Evolutionary conservation across 1,140 invertebrate genomes (phyloP), one percentile per base, ranked within the genome.

Genomic region (Nasonia giraulti): DNA sequence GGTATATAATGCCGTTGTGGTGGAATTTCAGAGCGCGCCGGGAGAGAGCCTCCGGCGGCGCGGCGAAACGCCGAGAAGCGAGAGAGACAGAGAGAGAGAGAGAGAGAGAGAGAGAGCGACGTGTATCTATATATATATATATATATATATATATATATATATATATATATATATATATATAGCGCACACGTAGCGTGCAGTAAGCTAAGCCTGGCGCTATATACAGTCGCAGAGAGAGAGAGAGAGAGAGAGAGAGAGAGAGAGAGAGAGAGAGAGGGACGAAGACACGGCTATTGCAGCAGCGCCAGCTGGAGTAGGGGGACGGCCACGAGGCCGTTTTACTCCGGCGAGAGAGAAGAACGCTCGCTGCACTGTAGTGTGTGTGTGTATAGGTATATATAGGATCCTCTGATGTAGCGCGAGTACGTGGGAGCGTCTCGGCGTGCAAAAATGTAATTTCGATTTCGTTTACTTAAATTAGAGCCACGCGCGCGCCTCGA

Each of bases 281-380:
- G 20, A 33, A 37, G 17, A 37, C 31, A 20, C 17, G 47, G 31
- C 55, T 17, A 62, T n/a, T 62, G 55, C 55, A 20, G 55, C 55
- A 62, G 20, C 17, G 17, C 20, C 55, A 62, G 17, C 2, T 79
- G 55, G 14, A 27, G 62, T 7, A 40, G 82, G 68, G 66, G 40
- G 76, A 73, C 10, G 27, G 1, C 79, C 76, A 82, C 85, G 80
- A 78, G 84, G 79, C 68, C 75, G 84, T 50, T 74, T 76, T 44
- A 50, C 17, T 20, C 55, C 17, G 55, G 7, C 5, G 55, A n/a
- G 55, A 50, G 12, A 14, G 12, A 50, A 14, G 47, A 11, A 11
- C 47, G 47, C 47, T 14, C 14, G 47, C 12, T 50, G 40, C 47
- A 14, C 47, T 14, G 11, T 2, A 12, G 47, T 50, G 12, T 50